These are phyloP conservation scores for Gymnopithys bicolor DNA, from an alignment of 2,797 vertebrate species.

Conservation along the genomic window DNA sequence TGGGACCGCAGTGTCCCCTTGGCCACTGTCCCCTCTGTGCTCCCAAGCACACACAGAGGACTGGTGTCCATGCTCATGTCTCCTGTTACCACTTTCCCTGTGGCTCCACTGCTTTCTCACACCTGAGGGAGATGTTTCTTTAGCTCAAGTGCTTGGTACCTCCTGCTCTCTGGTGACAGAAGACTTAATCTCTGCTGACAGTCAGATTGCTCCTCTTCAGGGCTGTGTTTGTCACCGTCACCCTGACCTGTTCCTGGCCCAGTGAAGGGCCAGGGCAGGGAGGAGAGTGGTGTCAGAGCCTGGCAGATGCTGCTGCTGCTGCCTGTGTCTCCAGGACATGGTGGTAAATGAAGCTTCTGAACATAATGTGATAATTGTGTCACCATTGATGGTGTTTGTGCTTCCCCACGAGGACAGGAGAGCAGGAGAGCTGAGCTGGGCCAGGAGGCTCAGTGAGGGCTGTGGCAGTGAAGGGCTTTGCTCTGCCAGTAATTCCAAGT, in stretches of 20 bases:
- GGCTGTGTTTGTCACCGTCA: background rate
- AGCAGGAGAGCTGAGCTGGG: background rate
- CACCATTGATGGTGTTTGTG: fast-evolving
- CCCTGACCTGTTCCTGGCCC: fast-evolving
- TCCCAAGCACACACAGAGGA: fast-evolving
- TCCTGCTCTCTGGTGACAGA: conserved; percentile 10
- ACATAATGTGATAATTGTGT: background rate
- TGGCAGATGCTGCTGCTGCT: background rate
- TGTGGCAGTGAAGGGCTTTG: fast-evolving
- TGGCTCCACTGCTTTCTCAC: background rate
- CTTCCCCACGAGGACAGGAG: background rate
- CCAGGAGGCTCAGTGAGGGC: fast-evolving
- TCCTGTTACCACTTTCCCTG: background rate
- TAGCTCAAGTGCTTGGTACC: background rate
- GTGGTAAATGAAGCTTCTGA: fast-evolving
- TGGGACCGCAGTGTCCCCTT: background rate
- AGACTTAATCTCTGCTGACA: background rate
- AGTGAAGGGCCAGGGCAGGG: background rate
- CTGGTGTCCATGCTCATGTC: fast-evolving
- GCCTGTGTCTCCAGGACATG: fast-evolving
- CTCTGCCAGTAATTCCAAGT: fast-evolving
- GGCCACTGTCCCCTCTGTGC: fast-evolving
- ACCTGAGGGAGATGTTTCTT: background rate
- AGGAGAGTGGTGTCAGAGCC: background rate
- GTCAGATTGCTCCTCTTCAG: background rate